Conservation (phyloP, 2,113 vertebrate genomes). For the Scomber colias region DNA sequence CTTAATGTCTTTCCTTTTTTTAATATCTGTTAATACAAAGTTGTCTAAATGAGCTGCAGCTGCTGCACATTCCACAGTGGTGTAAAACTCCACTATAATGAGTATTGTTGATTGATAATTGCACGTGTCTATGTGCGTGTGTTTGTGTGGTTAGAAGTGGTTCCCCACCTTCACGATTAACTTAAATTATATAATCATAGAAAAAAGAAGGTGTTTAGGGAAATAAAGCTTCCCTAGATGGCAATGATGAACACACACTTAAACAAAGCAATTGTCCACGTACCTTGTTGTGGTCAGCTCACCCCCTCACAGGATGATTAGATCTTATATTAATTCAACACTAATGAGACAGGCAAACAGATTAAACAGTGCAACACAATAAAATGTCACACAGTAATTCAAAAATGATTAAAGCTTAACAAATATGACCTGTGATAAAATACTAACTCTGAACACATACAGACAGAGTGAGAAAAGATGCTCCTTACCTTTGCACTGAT, state of each 20-base stretch:
- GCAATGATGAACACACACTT: constrained; percentile 3
- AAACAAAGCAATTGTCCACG: too few relatives aligned
- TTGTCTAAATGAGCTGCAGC: constrained; percentile 13
- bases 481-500: not conserved
- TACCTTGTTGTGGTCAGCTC: too few relatives aligned
- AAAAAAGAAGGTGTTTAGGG: not conserved
- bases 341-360: too few relatives aligned
- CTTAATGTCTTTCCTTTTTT: not conserved
- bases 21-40: not conserved
- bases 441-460: not conserved
- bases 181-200: constrained; percentile 35
- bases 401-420: not conserved
- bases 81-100: not conserved
- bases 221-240: constrained; percentile 1
- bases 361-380: too few relatives aligned
- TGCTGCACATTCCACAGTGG: constrained; percentile 7
- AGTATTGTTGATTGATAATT: constrained; percentile 11
- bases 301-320: too few relatives aligned
- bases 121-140: not conserved
- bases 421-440: not conserved
- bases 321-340: too few relatives aligned
- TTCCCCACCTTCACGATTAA: constrained; percentile 7
- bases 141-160: not conserved
- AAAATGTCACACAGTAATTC: not conserved
- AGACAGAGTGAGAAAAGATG: not conserved